Evolutionary conservation across 2,888 invertebrate species (phyloP), one percentile per base, ranked within the genome.

Genomic region (Pyrochroa serraticornis): DNA sequence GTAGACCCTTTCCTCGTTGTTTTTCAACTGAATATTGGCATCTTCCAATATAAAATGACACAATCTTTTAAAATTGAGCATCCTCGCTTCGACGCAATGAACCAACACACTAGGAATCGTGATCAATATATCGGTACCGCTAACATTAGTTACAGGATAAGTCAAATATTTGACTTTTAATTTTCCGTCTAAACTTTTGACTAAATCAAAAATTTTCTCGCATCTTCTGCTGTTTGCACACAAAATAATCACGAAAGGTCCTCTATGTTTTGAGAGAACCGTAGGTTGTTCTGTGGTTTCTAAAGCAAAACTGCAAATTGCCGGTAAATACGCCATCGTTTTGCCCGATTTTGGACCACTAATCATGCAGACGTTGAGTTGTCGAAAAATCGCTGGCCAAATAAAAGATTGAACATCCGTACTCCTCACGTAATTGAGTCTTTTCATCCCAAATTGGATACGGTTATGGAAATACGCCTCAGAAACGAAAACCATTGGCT

Each of bases 1-100:
- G 66, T 80, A 79, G 0, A 85, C 65, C 63, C 84, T 81, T 1
- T 77, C 73, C 0, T 68, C 66, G 65, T 87, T 87, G 6, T 83
- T 82, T 10, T 82, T 77, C 1, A 86, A 75, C 31, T 91, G 77
- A 7, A 84, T 75, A 65, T 92, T 89, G 30, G 86, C 85, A 68
- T 89, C 87, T 71, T 92, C 92, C 0, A 93, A 74, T 3, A 92
- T 83, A 35, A 92, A 75, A 65, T 87, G 87, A 8, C 84, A 83
- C 1, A 92, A 76, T 14, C 87, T 80, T 6, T 84, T 81, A 1
- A 90, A 79, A 71, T 87, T 85, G 0, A 89, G 77, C 3, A 83
- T 71, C 12, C 79, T 75, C 60, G 68, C 81, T 71, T 73, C 81
- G 73, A 85, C 71, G 67, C 86, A 71, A 58, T 81, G 65, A 70